Base-by-base conservation (phyloP, 1,140 invertebrate genomes). In the Berghia stephanieae region DNA sequence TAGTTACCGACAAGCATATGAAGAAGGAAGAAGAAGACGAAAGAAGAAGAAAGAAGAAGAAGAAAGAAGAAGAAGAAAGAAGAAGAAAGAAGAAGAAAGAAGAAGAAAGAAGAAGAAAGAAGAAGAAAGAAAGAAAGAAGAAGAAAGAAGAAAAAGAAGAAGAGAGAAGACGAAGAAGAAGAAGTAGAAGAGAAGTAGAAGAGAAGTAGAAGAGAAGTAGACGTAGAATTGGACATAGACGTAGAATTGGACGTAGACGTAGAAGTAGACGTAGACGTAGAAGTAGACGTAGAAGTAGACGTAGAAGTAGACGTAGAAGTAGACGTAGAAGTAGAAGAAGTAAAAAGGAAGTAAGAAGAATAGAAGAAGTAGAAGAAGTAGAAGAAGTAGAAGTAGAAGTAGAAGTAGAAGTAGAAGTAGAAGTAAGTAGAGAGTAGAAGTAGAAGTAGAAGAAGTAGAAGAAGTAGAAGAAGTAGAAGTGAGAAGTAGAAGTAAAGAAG, bases 391-490 rank as follows among this genome's bases (percentile, higher is more conserved):
- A 8, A 68, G 34, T 8, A 68, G 66, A 40, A 68, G 31, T 34
- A 68, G 34, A 40, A 68, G 66, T n/a, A 68, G 66, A 40, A 68
- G 66, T 34, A 68, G 34, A 5, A 68, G 66, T n/a, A n/a, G n/a
- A n/a, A n/a, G n/a, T n/a, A n/a, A n/a, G n/a, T n/a, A n/a, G n/a
- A n/a, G n/a, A n/a, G n/a, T n/a, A n/a, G n/a, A 40, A 68, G 66
- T 4, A 34, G 66, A 10, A 68, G 34, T n/a, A 40, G 66, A 68
- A 40, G 38, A 36, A 68, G 66, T 4, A 68, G 10, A 6, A 68
- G 66, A 68, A 68, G 66, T 4, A 68, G 34, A 6, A 40, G 66
- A 68, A 36, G 21, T 68, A 40, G 34, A 34, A 68, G 66, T 34
- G 21, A 36, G 40, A 68, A 36, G n/a, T 36, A n/a, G n/a, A 36